Base-by-base conservation (phyloP, 2,888 invertebrate genomes). In the Drosophila antonietae region DNA sequence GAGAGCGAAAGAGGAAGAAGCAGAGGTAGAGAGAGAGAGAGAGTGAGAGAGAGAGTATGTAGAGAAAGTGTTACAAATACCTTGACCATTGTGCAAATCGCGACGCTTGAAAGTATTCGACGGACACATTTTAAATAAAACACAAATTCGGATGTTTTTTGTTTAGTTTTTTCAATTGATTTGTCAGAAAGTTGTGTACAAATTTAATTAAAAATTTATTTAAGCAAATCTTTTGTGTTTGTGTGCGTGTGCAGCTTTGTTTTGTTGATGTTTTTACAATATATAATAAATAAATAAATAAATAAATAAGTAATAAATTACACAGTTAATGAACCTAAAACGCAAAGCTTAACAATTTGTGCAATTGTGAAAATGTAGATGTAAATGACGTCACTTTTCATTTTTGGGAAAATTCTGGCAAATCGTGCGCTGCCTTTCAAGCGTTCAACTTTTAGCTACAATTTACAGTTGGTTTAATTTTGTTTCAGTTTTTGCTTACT, bases 391-490 rank as follows among this genome's bases (percentile, higher is more conserved):
- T 71, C 80, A 77, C 60, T 66, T 80, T 81, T 67, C 68, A 66
- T 71, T 46, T 51, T 51, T 37, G 37, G 61, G 56, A 23, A 57
- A 73, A 68, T 15, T 49, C 44, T 67, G 63, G 68, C 72, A 78
- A 84, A 74, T 79, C 82, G 75, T 73, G 85, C 69, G 74, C 70
- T 69, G 72, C 87, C 88, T 85, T 89, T 85, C 88, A 89, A 86
- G 87, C 87, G 89, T 80, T 89, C 84, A 88, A 86, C 89, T 86
- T 86, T 90, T 73, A 85, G 90, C 83, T 86, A 88, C 88, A 86
- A 85, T 89, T 89, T 78, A 72, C 80, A 78, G 58, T 66, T 68
- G 33, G 53, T 66, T 70, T 63, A 49, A 51, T 66, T 52, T 9
- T 37, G 52, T 44, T 58, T 75, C n/a, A 57, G 20, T 35, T 55